phyloP scores from a whole-genome alignment of 2,888 invertebrate genomes.

The Diaperis boleti region DNA sequence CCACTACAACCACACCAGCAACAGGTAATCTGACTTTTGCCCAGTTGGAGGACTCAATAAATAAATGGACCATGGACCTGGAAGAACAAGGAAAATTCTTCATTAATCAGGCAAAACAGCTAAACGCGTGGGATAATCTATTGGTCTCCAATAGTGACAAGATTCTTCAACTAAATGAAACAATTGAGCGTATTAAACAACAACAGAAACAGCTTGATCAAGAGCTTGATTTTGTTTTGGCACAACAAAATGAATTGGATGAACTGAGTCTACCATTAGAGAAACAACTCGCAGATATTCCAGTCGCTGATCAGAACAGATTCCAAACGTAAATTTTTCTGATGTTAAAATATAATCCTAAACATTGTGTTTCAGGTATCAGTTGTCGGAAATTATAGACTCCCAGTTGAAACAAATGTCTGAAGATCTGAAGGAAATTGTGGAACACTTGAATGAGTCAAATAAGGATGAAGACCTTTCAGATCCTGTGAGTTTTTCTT shows the following conservation, averaged over 20 bases:
- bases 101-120: slow-evolving; percentile 92
- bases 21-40: slow-evolving; percentile 78
- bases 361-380: slow-evolving; percentile 72
- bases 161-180: slow-evolving; percentile 87
- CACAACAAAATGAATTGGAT: slow-evolving; percentile 93
- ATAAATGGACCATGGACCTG: slow-evolving; percentile 93
- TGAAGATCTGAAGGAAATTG: slow-evolving; percentile 94
- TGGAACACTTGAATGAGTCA: slow-evolving; percentile 92
- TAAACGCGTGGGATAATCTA: slow-evolving; percentile 95
- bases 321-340: slow-evolving; percentile 83
- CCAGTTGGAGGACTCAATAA: slow-evolving; percentile 90
- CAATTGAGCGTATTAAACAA: slow-evolving; percentile 88
- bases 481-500: slow-evolving; percentile 79
- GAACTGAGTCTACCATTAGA: slow-evolving; percentile 89
- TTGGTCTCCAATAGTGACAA: slow-evolving; percentile 93
- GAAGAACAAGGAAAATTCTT: slow-evolving; percentile 95
- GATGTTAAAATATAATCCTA: slow-evolving; percentile 21
- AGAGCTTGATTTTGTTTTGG: slow-evolving; percentile 92
- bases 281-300: slow-evolving; percentile 77
- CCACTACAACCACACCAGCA: slow-evolving; percentile 57
- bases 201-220: slow-evolving; percentile 92
- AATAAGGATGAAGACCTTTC: slow-evolving; percentile 85
- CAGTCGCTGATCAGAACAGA: slow-evolving; percentile 86
- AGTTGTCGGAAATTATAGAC: slow-evolving; percentile 90
- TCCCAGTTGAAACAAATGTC: slow-evolving; percentile 95